Conservation (phyloP, 2,113 vertebrate species). For the Petaurus breviceps region DNA sequence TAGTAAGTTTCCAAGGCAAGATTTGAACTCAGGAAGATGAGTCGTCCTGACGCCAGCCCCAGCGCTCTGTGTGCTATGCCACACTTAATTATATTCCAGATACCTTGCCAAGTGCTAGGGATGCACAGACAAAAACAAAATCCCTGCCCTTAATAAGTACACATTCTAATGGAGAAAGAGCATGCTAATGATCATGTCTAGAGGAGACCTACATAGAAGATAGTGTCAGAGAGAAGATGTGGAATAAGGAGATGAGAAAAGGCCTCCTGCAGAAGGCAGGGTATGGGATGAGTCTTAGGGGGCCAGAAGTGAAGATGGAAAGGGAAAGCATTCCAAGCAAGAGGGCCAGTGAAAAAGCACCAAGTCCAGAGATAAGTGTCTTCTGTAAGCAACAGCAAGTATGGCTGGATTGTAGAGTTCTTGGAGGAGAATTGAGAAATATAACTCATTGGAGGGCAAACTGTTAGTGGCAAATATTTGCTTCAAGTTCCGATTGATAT, state of each 20-base stretch:
- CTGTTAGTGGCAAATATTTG: too few species aligned
- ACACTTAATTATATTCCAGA: background rate
- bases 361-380: too few species aligned
- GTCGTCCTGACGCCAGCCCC: background rate
- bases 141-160: background rate
- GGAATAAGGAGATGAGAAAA: background rate
- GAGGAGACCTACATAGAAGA: background rate
- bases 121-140: background rate
- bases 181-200: background rate
- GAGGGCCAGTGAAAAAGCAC: background rate
- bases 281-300: background rate
- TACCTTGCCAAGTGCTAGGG: background rate
- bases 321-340: background rate
- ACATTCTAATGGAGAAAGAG: background rate
- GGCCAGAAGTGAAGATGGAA: background rate
- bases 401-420: too few species aligned
- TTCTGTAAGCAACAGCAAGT: background rate
- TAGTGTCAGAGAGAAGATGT: conserved; percentile 27
- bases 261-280: too few species aligned
- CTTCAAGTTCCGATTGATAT: too few species aligned
- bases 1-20: background rate
- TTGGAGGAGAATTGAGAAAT: too few species aligned
- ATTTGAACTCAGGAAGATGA: background rate
- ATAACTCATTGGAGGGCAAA: too few species aligned
- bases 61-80: background rate